Conservation (phyloP, 2,888 invertebrate genomes). For the Microdon myrmicae region DNA sequence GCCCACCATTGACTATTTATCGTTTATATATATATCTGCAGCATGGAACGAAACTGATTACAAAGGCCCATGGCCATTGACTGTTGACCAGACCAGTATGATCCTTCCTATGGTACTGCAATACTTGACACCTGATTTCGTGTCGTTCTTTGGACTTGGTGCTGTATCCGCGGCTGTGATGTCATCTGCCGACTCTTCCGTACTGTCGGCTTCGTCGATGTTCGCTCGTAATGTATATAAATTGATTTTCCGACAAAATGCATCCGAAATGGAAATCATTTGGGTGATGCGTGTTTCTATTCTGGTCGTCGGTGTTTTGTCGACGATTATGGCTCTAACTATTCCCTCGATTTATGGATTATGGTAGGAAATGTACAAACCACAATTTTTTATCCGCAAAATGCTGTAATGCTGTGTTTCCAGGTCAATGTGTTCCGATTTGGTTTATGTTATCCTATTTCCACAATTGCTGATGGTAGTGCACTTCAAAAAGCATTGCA, state of each 20-base stretch:
- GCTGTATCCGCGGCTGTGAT: slow-evolving; percentile 99
- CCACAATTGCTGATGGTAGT: slow-evolving; percentile 98
- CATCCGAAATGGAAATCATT: slow-evolving; percentile 97
- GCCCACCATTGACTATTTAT: background rate
- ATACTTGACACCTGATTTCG: slow-evolving; percentile 93
- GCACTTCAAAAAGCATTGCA: slow-evolving; percentile 92
- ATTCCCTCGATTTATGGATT: slow-evolving; percentile 98
- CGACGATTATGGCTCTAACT: slow-evolving; percentile 95
- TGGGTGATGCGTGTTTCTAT: slow-evolving; percentile 95
- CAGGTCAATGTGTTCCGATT: slow-evolving; percentile 97
- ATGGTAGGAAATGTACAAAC: slow-evolving; percentile 73
- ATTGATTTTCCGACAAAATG: slow-evolving; percentile 94
- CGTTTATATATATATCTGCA: slow-evolving; percentile 61
- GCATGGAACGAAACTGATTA: slow-evolving; percentile 97
- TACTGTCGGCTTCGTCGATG: slow-evolving; percentile 98
- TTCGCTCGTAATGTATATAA: slow-evolving; percentile 99
- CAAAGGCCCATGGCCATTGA: slow-evolving; percentile 78
- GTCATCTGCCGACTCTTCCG: slow-evolving; percentile 99
- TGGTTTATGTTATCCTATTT: slow-evolving; percentile 98
- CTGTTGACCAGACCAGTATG: slow-evolving; percentile 86
- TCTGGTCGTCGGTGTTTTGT: slow-evolving; percentile 89
- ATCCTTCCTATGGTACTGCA: slow-evolving; percentile 97
- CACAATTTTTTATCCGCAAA: slow-evolving; percentile 2
- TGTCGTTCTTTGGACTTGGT: slow-evolving; percentile 97
- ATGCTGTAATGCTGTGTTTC: slow-evolving; percentile 13